These are phyloP conservation scores for Propsilocerus akamusi DNA, from an alignment of 1,140 invertebrate genomes.

Conservation along the genomic window DNA sequence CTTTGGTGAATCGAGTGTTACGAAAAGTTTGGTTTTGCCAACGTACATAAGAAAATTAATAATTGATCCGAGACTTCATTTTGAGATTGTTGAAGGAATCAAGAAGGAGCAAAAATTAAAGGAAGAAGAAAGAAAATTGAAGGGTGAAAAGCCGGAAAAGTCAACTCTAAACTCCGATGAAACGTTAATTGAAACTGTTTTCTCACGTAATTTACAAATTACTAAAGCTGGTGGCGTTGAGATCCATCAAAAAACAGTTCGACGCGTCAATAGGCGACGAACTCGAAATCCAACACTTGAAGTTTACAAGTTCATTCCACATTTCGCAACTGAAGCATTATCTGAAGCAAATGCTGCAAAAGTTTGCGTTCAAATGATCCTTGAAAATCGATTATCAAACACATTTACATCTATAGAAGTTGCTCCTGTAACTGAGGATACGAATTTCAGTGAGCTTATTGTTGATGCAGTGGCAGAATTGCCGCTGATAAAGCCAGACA, in stretches of 20 bases:
- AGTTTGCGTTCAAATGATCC: conserved; percentile 39
- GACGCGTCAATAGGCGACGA: conserved; percentile 33
- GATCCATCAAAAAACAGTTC: too few species aligned
- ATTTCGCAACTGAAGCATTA: conserved; percentile 27
- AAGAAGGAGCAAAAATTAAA: too few species aligned
- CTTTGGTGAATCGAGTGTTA: conserved; percentile 58
- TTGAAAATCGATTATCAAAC: conserved; percentile 52
- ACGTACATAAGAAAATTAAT: conserved; percentile 62
- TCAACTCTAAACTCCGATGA: too few species aligned
- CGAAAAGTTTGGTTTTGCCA: conserved; percentile 58
- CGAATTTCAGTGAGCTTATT: conserved; percentile 13
- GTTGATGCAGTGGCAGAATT: conserved; percentile 27
- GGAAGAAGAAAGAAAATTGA: too few species aligned
- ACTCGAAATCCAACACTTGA: conserved; percentile 47
- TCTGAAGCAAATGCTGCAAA: conserved; percentile 15
- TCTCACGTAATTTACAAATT: conserved; percentile 12
- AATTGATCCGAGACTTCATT: conserved; percentile 55
- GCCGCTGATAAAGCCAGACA: conserved; percentile 29
- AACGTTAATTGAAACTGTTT: conserved; percentile 17
- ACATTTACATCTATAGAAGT: conserved; percentile 50
- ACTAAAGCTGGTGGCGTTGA: conserved; percentile 66
- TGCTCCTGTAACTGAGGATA: conserved; percentile 27
- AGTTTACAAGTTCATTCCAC: conserved; percentile 56
- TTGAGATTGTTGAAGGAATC: conserved; percentile 24
- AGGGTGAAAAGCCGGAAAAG: too few species aligned